Percentiles rank a stretch among this genome's conserved stretches.
phyloP scores from a whole-genome alignment of 2,888 invertebrate species.

The Pollenia labialis region DNA sequence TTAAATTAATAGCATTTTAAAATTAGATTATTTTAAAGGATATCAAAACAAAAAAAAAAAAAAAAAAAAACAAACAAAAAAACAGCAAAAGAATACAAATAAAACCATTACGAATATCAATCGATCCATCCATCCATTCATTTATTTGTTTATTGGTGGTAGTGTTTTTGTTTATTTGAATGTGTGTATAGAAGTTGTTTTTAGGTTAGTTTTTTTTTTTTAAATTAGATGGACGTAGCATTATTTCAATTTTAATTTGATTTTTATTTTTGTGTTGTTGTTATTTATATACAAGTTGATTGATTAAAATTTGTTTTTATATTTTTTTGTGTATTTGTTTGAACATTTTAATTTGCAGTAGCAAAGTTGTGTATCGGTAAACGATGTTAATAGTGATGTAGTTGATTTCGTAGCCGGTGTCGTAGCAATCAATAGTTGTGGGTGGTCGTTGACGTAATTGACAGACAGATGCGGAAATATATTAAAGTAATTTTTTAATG shows the following conservation, averaged over 20 bases:
- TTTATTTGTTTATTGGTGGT: slow-evolving; percentile 14
- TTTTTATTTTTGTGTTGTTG: slow-evolving; percentile 62
- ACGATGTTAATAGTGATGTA: slow-evolving; percentile 23
- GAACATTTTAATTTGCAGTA: slow-evolving; percentile 17
- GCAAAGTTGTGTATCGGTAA: slow-evolving; percentile 42
- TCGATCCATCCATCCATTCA: slow-evolving; percentile 38
- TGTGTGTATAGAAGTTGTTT: neutral
- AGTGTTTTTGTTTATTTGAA: slow-evolving; percentile 23
- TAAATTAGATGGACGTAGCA: neutral
- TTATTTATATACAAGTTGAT: slow-evolving; percentile 38
- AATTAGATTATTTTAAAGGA: slow-evolving; percentile 34
- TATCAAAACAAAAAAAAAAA: slow-evolving; percentile 44
- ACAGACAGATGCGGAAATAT: slow-evolving; percentile 64
- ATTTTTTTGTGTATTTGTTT: slow-evolving; percentile 1
- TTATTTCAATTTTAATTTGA: slow-evolving; percentile 39
- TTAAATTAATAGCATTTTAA: slow-evolving; percentile 59
- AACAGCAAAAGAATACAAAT: slow-evolving; percentile 9
- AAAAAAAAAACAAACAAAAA: neutral
- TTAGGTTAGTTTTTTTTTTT: neutral
- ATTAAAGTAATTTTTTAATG: slow-evolving; percentile 71
- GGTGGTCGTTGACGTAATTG: slow-evolving; percentile 48
- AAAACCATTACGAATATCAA: slow-evolving; percentile 41
- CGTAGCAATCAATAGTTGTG: neutral
- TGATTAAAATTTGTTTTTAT: slow-evolving; percentile 35
- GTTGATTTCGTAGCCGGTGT: slow-evolving; percentile 33